A percentile compares a stretch with the other conserved stretches of the same genome.
These are phyloP conservation scores for Macrobrachium nipponense DNA, from an alignment of 1,140 invertebrate species.

Conservation along the genomic window DNA sequence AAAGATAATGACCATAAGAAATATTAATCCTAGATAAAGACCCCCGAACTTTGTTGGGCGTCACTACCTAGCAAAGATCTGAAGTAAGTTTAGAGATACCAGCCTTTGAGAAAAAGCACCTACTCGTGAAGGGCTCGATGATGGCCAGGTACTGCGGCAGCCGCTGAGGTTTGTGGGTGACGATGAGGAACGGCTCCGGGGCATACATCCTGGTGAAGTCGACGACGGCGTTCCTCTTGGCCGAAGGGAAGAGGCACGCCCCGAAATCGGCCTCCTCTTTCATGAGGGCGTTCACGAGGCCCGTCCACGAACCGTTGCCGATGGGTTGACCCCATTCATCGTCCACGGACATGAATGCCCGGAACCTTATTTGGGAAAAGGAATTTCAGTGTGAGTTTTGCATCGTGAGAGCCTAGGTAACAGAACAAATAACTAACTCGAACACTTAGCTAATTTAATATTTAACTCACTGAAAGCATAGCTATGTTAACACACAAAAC, in stretches of 20 bases:
- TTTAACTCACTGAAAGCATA: too few relatives aligned
- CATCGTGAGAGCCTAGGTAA: too few relatives aligned
- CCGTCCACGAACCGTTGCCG: not conserved
- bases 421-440: too few relatives aligned
- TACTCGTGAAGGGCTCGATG: not conserved
- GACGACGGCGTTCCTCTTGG: not conserved
- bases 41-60: too few relatives aligned
- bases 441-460: too few relatives aligned
- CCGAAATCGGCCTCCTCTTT: not conserved
- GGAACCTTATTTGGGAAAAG: not conserved
- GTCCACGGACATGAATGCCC: not conserved
- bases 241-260: not conserved
- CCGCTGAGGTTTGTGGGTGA: not conserved
- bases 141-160: conserved; percentile 10
- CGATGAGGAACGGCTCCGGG: not conserved
- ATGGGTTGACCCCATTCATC: not conserved
- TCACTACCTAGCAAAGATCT: too few relatives aligned
- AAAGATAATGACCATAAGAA: too few relatives aligned
- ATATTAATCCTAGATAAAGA: too few relatives aligned
- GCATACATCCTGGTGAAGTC: not conserved
- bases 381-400: too few relatives aligned
- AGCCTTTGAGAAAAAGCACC: too few relatives aligned
- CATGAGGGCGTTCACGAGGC: not conserved
- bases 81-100: too few relatives aligned
- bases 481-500: too few relatives aligned